These are phyloP conservation scores for Drosophila tripunctata DNA, from an alignment of 2,888 invertebrate genomes.

Conservation along the genomic window DNA sequence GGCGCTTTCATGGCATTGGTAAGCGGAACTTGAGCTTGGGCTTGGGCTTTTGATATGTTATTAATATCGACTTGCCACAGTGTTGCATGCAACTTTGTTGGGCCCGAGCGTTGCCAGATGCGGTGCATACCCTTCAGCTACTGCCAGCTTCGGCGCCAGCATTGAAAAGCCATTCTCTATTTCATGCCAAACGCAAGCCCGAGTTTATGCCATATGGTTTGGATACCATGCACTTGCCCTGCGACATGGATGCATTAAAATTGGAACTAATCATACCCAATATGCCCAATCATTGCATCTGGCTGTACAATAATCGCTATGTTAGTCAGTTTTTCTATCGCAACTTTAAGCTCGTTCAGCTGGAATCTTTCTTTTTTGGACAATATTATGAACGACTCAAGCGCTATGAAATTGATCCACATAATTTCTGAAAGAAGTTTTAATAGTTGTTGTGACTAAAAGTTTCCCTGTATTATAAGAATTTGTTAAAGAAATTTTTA, in stretches of 20 bases:
- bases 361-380: conserved; percentile 12
- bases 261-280: background rate
- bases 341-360: background rate
- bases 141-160: background rate
- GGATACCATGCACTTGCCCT: background rate
- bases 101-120: background rate
- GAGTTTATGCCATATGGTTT: background rate
- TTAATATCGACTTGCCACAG: background rate
- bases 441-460: background rate
- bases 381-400: conserved; percentile 9
- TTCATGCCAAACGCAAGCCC: background rate
- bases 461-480: background rate
- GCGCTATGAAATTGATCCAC: conserved; percentile 14
- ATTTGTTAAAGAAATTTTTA: too few relatives aligned
- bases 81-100: background rate
- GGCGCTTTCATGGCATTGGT: conserved; percentile 1
- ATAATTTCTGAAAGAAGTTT: background rate
- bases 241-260: background rate
- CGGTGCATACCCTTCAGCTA: background rate
- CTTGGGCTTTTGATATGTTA: background rate
- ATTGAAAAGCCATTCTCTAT: background rate
- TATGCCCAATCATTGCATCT: conserved; percentile 9
- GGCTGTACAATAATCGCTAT: conserved; percentile 7
- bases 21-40: background rate
- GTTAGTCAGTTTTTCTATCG: background rate